Base-by-base conservation (phyloP, 64 coral and sea anemone genomes). In the Porites australiensis region DNA sequence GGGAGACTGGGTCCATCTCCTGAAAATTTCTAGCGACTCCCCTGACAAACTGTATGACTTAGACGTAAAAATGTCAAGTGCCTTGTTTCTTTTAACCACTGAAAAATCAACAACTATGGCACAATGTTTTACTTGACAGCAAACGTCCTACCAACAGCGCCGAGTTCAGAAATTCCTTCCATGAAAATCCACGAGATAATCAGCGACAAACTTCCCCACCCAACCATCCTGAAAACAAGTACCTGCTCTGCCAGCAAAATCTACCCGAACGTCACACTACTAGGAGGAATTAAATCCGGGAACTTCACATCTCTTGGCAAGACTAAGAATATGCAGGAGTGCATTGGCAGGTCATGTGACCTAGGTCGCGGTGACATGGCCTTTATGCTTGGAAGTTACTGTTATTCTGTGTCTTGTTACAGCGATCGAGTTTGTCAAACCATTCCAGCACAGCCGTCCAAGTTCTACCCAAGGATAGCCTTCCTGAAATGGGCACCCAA, bases 401-500 rank as follows among this genome's bases (percentile, higher is more conserved):
- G 98, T 53, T 99, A 94, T 48, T 91, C 94, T 2, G 73, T 99
- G 15, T 73, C 94, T 3, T 99, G 98, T 88, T 88, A 82, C 44
- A 99, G 90, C 73, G 83, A 88, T 19, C 82, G 98, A 2, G 94
- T 93, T 12, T 99, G 98, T 60, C 94, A 99, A 48, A 96, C 94
- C 27, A 96, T 96, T 45, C 98, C 98, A 6, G 98, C 98, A 57
- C 88, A 99, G 47, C 98, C 98, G 3, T 99, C 95, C n/a, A 78
- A 79, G 23, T 89, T 99, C 18, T 82, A 87, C 15, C 92, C 94
- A 4, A 80, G 87, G 74, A 70, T 99, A 62, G 98, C 98, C 15
- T 99, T 96, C 58, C 73, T 99, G 27, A 93, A 96, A 70, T 99
- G 98, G 98, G 94, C 94, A n/a, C 94, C 98, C 12, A 96, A 96